Evolutionary conservation across 2,797 vertebrate genomes (phyloP).

Genomic region (Mus spretus): DNA sequence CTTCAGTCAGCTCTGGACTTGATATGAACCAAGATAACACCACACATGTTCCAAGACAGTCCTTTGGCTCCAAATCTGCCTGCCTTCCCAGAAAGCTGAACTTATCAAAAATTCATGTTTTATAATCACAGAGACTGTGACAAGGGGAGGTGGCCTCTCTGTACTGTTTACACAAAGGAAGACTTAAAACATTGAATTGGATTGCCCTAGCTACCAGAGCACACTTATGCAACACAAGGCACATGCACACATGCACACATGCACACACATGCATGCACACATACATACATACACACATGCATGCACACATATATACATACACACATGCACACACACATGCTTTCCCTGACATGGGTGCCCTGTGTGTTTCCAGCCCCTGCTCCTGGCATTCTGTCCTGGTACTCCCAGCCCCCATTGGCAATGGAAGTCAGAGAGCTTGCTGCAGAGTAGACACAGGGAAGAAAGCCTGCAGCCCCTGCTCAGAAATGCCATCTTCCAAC

Average conservation of each 20-base stretch:
- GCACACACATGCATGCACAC: no score
- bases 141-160: constrained; percentile 81
- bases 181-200: constrained; percentile 75
- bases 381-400: not conserved
- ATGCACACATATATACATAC: no score
- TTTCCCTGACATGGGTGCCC: not conserved
- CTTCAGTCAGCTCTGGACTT: constrained; percentile 6
- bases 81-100: constrained; percentile 79
- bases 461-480: no score
- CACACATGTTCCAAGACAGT: not conserved
- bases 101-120: constrained; percentile 84
- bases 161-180: constrained; percentile 65
- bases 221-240: not conserved
- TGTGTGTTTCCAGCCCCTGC: not conserved
- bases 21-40: not conserved
- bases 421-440: not conserved
- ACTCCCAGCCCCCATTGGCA: not conserved
- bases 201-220: constrained; percentile 73
- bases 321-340: fast-evolving
- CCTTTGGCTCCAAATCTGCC: not conserved
- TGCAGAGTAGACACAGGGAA: not conserved
- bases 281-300: no score
- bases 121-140: constrained; percentile 79
- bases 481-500: not conserved
- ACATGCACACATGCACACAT: not conserved